Percentiles rank a stretch among this genome's conserved stretches.
Evolutionary conservation across 2,797 vertebrate genomes (phyloP).

Genomic region (Orestias chungarensis): DNA sequence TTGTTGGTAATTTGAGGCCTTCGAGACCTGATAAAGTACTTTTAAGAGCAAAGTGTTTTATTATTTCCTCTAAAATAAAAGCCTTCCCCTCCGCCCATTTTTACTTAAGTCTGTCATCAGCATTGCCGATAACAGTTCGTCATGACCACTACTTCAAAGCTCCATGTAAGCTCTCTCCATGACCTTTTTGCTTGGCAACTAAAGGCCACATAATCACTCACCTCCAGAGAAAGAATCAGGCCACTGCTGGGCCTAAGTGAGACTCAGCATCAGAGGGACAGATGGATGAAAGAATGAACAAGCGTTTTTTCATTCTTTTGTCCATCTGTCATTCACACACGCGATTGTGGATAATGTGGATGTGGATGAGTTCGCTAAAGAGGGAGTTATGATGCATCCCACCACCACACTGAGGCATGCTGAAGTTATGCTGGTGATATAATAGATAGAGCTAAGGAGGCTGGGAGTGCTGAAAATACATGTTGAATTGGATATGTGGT

Average conservation of each 20-base stretch:
- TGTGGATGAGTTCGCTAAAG: conserved; percentile 34
- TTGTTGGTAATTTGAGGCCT: not conserved
- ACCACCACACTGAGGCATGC: conserved; percentile 22
- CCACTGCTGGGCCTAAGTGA: conserved; percentile 34
- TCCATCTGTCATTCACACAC: conserved; percentile 65
- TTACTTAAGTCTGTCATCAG: not conserved
- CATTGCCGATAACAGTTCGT: not conserved
- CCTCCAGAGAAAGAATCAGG: conserved; percentile 32
- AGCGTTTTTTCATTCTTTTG: conserved; percentile 59
- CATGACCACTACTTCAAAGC: conserved; percentile 13
- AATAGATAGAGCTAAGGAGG: conserved; percentile 7
- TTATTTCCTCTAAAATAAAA: conserved; percentile 13
- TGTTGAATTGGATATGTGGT: not conserved
- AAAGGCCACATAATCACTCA: conserved; percentile 12
- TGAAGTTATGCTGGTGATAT: not conserved
- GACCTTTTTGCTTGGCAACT: conserved; percentile 29
- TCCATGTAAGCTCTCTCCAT: not conserved
- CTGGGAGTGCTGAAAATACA: not conserved
- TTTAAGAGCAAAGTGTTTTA: not conserved
- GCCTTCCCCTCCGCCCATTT: not conserved
- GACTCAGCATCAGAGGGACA: conserved; percentile 43
- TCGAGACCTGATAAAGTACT: not conserved
- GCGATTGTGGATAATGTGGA: conserved; percentile 7
- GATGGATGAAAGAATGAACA: conserved; percentile 60
- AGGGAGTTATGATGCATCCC: conserved; percentile 49